phyloP scores from a whole-genome alignment of 37 sponge, comb jelly and placozoan species.

The Aphrocallistes beatrix region DNA sequence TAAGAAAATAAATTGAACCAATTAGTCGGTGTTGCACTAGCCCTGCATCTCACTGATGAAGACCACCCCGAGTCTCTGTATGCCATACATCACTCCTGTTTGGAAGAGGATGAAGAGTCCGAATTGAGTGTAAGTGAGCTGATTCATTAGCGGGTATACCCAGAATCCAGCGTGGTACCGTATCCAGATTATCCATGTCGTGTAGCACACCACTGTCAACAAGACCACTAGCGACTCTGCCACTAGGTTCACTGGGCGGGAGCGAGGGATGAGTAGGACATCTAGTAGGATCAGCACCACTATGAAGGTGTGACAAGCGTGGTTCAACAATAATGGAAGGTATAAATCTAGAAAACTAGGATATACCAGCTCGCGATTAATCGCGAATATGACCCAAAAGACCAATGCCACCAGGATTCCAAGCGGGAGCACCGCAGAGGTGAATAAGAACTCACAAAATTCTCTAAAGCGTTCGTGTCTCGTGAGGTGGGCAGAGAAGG shows the following conservation, averaged over 20 bases:
- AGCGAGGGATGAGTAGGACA: not conserved
- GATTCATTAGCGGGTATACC: not conserved
- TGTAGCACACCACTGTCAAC: not conserved
- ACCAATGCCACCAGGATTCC: not conserved
- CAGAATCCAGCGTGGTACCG: not conserved
- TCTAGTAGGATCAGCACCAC: not conserved
- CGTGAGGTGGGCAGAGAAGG: not conserved
- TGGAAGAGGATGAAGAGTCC: not conserved
- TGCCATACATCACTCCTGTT: not conserved
- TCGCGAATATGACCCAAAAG: not conserved
- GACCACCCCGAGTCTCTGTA: not conserved
- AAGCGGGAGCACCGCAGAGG: constrained; percentile 3
- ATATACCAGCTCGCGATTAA: not conserved
- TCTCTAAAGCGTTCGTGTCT: not conserved
- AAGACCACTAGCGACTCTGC: not conserved
- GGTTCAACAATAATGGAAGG: not conserved
- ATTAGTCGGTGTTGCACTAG: too few species aligned
- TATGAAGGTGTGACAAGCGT: not conserved
- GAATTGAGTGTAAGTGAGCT: not conserved
- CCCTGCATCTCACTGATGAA: not conserved
- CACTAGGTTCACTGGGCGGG: not conserved
- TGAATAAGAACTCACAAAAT: not conserved
- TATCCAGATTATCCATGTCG: not conserved
- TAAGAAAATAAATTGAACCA: too few species aligned
- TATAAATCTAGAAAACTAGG: not conserved